Conservation (phyloP, 2,888 invertebrate species). For the Mantis religiosa region DNA sequence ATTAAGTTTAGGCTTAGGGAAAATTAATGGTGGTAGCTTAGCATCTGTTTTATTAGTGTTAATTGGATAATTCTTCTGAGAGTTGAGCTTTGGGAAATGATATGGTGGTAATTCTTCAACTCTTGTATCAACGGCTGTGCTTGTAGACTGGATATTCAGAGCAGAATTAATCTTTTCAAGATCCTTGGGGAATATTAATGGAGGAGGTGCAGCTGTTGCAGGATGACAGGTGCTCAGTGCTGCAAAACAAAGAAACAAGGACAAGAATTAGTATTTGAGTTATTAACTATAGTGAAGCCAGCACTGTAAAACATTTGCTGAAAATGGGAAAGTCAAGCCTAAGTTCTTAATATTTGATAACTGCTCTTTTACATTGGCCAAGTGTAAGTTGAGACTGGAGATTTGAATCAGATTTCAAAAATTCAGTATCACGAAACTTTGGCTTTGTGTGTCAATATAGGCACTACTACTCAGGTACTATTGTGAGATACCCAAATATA, state of each 20-base stretch:
- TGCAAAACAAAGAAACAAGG: background rate
- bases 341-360: no score
- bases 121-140: background rate
- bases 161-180: background rate
- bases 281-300: no score
- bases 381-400: no score
- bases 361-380: no score
- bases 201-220: background rate
- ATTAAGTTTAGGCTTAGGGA: background rate
- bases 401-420: no score
- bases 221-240: background rate
- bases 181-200: background rate
- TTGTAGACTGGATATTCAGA: background rate
- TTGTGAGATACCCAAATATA: no score
- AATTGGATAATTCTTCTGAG: no score
- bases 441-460: no score
- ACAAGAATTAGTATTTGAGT: background rate
- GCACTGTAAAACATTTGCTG: no score
- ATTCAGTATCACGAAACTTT: no score
- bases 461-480: no score
- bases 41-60: background rate
- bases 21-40: background rate
- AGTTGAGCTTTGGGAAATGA: background rate
- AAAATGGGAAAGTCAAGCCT: no score
- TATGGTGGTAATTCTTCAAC: background rate